phyloP scores from a whole-genome alignment of 1,140 invertebrate species.

The Chironomus tepperi region DNA sequence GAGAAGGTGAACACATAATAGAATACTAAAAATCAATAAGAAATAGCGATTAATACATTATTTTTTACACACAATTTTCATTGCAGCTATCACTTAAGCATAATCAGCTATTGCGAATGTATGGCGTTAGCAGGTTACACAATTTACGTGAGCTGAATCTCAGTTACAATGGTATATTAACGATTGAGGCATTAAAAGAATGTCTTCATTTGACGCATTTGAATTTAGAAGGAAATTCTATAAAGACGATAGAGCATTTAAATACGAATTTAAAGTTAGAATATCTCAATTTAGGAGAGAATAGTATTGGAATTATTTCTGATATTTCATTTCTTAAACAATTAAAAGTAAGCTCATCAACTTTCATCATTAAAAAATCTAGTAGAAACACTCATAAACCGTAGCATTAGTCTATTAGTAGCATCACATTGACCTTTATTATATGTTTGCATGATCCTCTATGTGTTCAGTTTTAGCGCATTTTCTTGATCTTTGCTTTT shows the following conservation, averaged over 20 bases:
- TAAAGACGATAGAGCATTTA: constrained; percentile 77
- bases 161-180: constrained; percentile 77
- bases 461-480: not conserved
- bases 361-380: not conserved
- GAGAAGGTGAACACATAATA: constrained; percentile 53
- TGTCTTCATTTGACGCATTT: constrained; percentile 68
- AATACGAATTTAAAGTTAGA: constrained; percentile 70
- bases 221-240: constrained; percentile 48
- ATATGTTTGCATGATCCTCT: no score
- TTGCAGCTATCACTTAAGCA: constrained; percentile 70
- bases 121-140: constrained; percentile 68
- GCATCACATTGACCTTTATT: not conserved
- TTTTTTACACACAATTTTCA: constrained; percentile 29
- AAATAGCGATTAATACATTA: not conserved
- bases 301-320: constrained; percentile 72
- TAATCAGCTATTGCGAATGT: constrained; percentile 79
- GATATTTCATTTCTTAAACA: constrained; percentile 73
- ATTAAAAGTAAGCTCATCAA: constrained; percentile 57
- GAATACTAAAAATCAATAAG: constrained; percentile 25
- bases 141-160: constrained; percentile 73
- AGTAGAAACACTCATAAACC: not conserved
- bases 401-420: no score
- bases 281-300: constrained; percentile 77
- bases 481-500: not conserved
- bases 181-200: constrained; percentile 81